Base-by-base conservation (phyloP, 2,113 vertebrate genomes). In the Nycticorax nycticorax region DNA sequence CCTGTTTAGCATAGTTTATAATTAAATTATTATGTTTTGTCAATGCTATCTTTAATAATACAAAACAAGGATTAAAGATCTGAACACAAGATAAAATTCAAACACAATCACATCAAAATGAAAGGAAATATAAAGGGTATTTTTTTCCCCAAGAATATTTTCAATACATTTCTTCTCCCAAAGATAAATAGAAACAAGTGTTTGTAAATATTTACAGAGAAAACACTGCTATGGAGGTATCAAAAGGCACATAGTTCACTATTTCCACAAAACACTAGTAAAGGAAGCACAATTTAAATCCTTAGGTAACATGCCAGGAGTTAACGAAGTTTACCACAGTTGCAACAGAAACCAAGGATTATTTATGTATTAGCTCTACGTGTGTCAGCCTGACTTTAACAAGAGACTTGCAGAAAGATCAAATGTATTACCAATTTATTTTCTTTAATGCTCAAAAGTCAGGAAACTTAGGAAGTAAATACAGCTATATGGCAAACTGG, bases 1-100 rank as follows among this genome's bases (percentile, higher is more conserved):
- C 99, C 99, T 99, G 98, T 84, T 64, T 64, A 91, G 88, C 26
- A 93, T 79, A 98, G 97, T 97, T 96, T 67, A 97, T 33, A 98
- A 95, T 89, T 53, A 87, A 95, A 96, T 92, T 96, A 91, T 92
- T 96, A 89, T 19, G 88, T 53, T 26, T 82, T 85, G 64, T 64
- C 75, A 95, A 5, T 23, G 33, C 62, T 60, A 71, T 59, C 50
- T 78, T 74, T 48, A 63, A 23, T 4, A 64, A 68, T 19, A 66
- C 21, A 64, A 91, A 93, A 75, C 17, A 87, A 76, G 33, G 23
- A 62, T 53, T 67, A 68, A 85, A 90, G n/a, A 55, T 74, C 20
- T 77, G 57, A 95, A 93, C 14, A 68, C 9, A 77, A 84, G 50
- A 69, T 67, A 64, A 80, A 63, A 35, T 77, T 87, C 55, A 80